A percentile compares a stretch with the other conserved stretches of the same genome.
phyloP scores from a whole-genome alignment of 23 tunicate genomes.

The Pegea sp. region DNA sequence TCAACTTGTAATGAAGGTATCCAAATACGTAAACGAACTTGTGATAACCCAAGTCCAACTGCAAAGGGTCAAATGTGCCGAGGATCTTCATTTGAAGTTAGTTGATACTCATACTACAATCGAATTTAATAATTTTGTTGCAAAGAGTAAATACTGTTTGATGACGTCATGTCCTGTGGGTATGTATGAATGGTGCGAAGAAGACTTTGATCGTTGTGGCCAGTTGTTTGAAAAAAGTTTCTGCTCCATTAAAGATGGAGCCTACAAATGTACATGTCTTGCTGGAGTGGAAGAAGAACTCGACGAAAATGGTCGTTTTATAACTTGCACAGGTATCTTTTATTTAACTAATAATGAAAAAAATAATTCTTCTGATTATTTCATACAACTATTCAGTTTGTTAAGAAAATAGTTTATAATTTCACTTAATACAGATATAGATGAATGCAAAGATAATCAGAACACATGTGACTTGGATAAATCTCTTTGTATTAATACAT shows the following conservation, averaged over 20 bases:
- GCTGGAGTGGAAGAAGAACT: constrained; percentile 33
- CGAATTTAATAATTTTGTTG: background rate
- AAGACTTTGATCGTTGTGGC: constrained; percentile 30
- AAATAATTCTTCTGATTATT: background rate
- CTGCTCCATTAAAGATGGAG: constrained; percentile 19
- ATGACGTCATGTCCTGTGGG: constrained; percentile 22
- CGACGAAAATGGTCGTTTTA: constrained; percentile 27
- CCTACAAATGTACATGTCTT: constrained; percentile 42
- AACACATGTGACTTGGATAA: constrained; percentile 16
- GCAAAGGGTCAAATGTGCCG: constrained; percentile 43
- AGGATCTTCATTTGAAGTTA: constrained; percentile 19
- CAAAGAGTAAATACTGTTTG: constrained; percentile 14
- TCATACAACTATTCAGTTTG: background rate
- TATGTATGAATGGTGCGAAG: constrained; percentile 47
- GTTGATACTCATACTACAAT: background rate
- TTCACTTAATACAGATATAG: constrained; percentile 10
- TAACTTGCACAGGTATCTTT: constrained; percentile 39
- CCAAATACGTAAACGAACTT: constrained; percentile 17
- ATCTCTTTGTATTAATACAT: constrained; percentile 18
- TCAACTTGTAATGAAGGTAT: constrained; percentile 52
- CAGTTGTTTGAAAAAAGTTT: constrained; percentile 24
- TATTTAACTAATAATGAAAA: background rate
- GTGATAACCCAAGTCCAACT: constrained; percentile 64
- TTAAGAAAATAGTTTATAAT: background rate
- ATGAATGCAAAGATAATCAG: constrained; percentile 20